A percentile compares a stretch with the other conserved stretches of the same genome.
Evolutionary conservation across 2,113 vertebrate species (phyloP).

Genomic region (Phyllostomus discolor): DNA sequence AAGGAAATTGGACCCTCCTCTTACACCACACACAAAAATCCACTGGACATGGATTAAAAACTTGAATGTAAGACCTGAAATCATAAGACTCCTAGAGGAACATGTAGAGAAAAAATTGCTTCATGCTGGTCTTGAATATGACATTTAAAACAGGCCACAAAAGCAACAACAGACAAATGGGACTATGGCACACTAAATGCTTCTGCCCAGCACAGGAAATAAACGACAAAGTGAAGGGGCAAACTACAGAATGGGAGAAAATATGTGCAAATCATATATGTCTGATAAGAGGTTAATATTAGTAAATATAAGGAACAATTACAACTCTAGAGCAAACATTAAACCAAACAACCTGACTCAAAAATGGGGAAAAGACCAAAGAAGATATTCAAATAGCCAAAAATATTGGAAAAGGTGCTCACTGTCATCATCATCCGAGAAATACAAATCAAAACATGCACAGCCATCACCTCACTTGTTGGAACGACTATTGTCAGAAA

Average conservation of each 20-base stretch:
- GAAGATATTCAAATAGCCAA: neutral
- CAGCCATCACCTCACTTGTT: neutral
- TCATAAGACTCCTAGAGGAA: neutral
- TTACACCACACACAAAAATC: neutral
- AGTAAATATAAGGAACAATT: neutral
- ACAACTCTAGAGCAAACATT: neutral
- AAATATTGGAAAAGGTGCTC: neutral
- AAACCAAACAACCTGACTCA: neutral
- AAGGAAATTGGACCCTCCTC: neutral
- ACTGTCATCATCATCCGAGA: neutral
- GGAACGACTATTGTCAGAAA: neutral
- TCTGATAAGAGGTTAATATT: too few species aligned
- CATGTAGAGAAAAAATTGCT: neutral
- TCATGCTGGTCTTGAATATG: neutral
- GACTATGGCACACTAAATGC: neutral
- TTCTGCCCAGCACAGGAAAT: neutral
- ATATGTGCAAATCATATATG: neutral
- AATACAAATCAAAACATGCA: neutral
- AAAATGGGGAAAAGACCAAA: neutral
- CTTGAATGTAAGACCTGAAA: neutral
- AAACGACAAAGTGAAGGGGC: neutral
- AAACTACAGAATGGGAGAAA: neutral
- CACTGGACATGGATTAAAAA: neutral
- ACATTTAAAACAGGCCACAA: neutral
- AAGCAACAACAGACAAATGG: neutral